A percentile compares a stretch with the other conserved stretches of the same genome.
phyloP scores from a whole-genome alignment of 2,113 vertebrate species.

The Scortum barcoo region DNA sequence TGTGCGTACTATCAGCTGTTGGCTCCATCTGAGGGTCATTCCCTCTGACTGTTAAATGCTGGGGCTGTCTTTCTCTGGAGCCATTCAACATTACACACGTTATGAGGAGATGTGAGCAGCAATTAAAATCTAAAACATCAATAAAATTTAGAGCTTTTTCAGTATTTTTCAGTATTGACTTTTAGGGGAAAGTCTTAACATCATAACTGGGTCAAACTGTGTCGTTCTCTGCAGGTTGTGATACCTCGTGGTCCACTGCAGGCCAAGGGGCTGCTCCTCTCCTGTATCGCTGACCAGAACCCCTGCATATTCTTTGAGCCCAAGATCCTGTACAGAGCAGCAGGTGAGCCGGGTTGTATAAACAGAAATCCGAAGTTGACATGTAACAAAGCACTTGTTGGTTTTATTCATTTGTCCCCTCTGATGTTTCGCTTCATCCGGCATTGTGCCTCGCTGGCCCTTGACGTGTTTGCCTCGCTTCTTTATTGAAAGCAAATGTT shows the following conservation, averaged over 20 bases:
- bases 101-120: neutral
- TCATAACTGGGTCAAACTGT: neutral
- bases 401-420: neutral
- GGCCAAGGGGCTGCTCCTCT: slow-evolving; percentile 94
- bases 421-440: neutral
- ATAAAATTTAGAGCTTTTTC: no score
- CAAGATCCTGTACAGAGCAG: slow-evolving; percentile 98
- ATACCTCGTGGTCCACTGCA: slow-evolving; percentile 95
- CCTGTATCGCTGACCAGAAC: slow-evolving; percentile 96
- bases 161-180: neutral
- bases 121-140: neutral
- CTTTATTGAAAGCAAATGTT: slow-evolving; percentile 54
- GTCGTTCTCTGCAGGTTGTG: slow-evolving; percentile 87
- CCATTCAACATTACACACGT: neutral
- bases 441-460: neutral
- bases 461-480: neutral
- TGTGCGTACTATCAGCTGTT: slow-evolving; percentile 32
- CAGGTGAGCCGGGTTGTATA: slow-evolving; percentile 87
- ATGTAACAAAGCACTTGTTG: neutral
- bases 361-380: neutral
- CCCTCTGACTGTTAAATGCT: neutral
- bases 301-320: slow-evolving; percentile 99
- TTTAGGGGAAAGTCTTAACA: neutral
- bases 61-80: neutral
- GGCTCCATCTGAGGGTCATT: slow-evolving; percentile 31